Percentiles rank a stretch among this genome's conserved stretches.
These are phyloP conservation scores for Sphaerodactylus townsendi DNA, from an alignment of 2,113 vertebrate genomes.

Conservation along the genomic window DNA sequence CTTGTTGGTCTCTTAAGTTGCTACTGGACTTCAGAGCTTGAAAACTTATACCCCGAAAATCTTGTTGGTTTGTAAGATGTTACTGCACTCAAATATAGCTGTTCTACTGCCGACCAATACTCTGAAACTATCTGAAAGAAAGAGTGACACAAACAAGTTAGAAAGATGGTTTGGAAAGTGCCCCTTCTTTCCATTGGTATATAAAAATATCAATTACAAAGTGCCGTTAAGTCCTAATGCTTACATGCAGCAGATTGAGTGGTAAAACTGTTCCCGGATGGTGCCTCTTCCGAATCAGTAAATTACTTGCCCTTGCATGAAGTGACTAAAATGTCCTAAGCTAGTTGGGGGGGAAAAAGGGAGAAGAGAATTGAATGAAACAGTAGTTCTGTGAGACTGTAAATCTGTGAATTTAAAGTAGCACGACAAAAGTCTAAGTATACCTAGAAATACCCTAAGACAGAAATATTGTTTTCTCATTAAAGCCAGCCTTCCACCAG, in stretches of 20 bases:
- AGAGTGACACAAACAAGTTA: background rate
- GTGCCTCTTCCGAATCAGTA: background rate
- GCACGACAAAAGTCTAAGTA: conserved; percentile 41
- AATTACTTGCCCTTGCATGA: background rate
- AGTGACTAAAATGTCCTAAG: no score
- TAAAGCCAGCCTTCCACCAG: conserved; percentile 50
- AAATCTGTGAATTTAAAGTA: conserved; percentile 35
- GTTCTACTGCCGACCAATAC: no score
- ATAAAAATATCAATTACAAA: background rate
- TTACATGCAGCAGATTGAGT: background rate
- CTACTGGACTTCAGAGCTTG: no score
- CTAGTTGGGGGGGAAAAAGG: background rate
- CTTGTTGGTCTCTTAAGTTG: no score
- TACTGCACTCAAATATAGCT: no score
- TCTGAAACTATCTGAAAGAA: no score
- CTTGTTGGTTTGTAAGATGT: no score
- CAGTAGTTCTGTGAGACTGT: background rate
- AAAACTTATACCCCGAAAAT: no score
- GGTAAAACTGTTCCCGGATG: background rate
- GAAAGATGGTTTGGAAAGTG: background rate
- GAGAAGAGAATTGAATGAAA: background rate
- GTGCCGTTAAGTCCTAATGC: background rate
- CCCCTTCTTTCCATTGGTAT: background rate
- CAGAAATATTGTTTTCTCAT: conserved; percentile 18
- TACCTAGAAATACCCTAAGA: conserved; percentile 41